A percentile compares a stretch with the other conserved stretches of the same genome.
These are phyloP conservation scores for Acrocera orbiculus DNA, from an alignment of 2,888 invertebrate genomes.

Conservation along the genomic window DNA sequence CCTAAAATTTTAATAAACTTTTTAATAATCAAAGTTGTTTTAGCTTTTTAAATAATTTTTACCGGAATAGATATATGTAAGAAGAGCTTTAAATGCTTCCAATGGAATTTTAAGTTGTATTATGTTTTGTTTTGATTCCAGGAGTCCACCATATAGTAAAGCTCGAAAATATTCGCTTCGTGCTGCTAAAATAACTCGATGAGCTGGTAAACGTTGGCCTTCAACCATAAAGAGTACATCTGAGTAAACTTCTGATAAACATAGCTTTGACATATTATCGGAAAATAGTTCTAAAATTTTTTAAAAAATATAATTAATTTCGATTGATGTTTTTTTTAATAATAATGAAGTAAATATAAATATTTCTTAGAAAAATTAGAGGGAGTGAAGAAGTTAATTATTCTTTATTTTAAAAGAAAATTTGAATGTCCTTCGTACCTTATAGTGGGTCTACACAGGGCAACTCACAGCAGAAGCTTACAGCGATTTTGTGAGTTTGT, in stretches of 20 bases:
- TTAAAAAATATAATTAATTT: too few species aligned
- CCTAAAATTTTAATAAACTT: conserved; percentile 27
- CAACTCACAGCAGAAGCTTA: too few species aligned
- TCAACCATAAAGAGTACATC: conserved; percentile 82
- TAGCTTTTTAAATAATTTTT: conserved; percentile 11
- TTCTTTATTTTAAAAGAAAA: too few species aligned
- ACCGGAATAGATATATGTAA: conserved; percentile 93
- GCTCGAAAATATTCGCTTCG: conserved; percentile 93
- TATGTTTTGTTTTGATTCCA: conserved; percentile 57
- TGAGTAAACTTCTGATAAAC: conserved; percentile 72
- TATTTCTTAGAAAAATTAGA: too few species aligned
- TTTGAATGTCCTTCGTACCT: too few species aligned
- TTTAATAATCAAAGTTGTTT: background rate
- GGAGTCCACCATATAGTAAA: conserved; percentile 58
- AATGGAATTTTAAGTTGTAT: conserved; percentile 70
- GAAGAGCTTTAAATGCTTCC: conserved; percentile 70
- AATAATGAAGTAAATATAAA: too few species aligned
- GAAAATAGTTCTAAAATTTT: conserved; percentile 59
- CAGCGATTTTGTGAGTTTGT: too few species aligned
- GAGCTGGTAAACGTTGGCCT: conserved; percentile 34
- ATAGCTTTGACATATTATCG: conserved; percentile 71
- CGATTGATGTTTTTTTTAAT: too few species aligned
- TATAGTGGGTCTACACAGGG: too few species aligned
- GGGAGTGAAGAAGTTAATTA: too few species aligned
- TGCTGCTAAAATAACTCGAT: conserved; percentile 70